Evolutionary conservation across 2,797 vertebrate genomes (phyloP), one percentile per base, ranked within the genome.

Genomic region (Botia almorhae): DNA sequence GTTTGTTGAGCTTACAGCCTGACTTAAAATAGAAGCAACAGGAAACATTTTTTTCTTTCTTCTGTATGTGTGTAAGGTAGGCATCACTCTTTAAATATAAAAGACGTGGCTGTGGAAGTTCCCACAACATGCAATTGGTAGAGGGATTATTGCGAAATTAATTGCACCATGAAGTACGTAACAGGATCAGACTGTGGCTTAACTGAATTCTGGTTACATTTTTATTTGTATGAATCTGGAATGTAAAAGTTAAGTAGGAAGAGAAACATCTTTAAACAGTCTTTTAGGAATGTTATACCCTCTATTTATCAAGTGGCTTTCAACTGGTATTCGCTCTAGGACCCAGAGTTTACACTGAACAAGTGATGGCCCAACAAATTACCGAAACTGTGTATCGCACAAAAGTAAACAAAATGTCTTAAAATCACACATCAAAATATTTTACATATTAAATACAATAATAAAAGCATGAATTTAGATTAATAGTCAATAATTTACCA

Each of bases 1-100:
- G 83, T 86, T 89, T 85, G 85, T 78, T 69, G 82, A 84, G 23
- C 63, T 78, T 85, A 56, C 50, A 86, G 48, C 4, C 19, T 39
- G 33, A 43, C 87, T 90, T 65, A 80, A 86, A 87, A 88, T 88
- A 91, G 87, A 87, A 82, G 23, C 23, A 19, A 1, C 29, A 89
- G 83, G 87, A 89, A 90, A 87, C 53, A 0, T 36, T 60, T 17
- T 61, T 69, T 63, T 21, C 81, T 21, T 56, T 70, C 67, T 82
- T 60, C 7, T 19, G 12, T 64, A 10, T 48, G 56, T 53, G 56
- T 48, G 68, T 81, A 76, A 80, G 19, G 64, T 83, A 58, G 23
- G 73, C 69, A 65, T 77, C 23, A 13, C 33, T 77, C 81, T 77
- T 70, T 63, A 51, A 64, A 63, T n/a, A 58, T 85, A 74, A 87